Conservation (phyloP, 1,140 invertebrate species). For the Temnothorax curvispinosus region DNA sequence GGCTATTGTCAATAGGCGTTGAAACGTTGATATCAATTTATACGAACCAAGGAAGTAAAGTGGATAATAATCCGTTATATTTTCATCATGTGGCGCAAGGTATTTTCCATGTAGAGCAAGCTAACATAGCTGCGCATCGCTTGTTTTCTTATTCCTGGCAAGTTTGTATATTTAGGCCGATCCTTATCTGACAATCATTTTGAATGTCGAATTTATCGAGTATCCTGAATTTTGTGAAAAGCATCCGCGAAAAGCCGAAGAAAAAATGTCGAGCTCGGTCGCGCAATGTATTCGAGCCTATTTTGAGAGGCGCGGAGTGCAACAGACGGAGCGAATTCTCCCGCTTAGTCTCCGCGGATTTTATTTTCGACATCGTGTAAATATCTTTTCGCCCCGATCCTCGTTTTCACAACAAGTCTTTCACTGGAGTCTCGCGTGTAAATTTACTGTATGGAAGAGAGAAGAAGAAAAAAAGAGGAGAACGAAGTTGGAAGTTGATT, state of each 20-base stretch:
- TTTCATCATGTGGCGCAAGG: neutral
- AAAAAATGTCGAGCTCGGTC: neutral
- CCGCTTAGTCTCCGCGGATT: constrained; percentile 9
- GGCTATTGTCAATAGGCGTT: constrained; percentile 59
- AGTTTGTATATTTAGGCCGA: neutral
- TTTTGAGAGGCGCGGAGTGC: constrained; percentile 6
- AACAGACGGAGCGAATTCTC: constrained; percentile 34
- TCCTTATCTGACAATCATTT: neutral
- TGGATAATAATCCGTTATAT: constrained; percentile 13
- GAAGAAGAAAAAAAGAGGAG: neutral
- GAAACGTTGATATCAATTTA: constrained; percentile 57
- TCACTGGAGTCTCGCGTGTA: neutral
- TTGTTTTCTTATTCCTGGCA: constrained; percentile 7
- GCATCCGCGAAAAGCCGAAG: neutral
- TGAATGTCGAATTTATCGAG: neutral
- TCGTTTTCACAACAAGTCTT: neutral
- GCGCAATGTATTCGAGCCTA: constrained; percentile 27
- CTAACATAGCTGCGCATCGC: neutral
- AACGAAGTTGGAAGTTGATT: neutral
- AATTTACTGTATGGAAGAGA: neutral
- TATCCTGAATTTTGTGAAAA: neutral
- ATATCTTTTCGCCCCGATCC: constrained; percentile 12
- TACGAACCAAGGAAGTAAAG: neutral
- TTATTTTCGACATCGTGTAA: constrained; percentile 43
- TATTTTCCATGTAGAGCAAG: neutral